Base-by-base conservation (phyloP, 2,888 invertebrate species). In the Malthinus seriepunctatus region DNA sequence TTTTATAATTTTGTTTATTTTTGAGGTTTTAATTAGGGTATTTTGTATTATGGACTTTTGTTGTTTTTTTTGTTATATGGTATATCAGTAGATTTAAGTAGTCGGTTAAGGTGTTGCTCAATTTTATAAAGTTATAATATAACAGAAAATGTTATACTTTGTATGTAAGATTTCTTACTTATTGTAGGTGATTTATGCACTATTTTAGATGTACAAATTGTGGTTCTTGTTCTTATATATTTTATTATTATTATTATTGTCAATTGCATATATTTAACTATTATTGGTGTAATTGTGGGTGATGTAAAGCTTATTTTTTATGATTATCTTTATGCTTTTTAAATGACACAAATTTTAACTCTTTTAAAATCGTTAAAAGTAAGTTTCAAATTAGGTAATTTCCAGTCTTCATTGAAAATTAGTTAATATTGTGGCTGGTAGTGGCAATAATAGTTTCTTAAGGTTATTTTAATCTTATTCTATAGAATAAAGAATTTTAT, bases 381-480 rank as follows among this genome's bases (percentile, higher is more conserved):
- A 23, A 23, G 23, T 23, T 23, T 23, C 23, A 23, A 23, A 23
- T 23, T 33, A 23, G 10, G 11, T 15, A 33, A n/a, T 34, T 33
- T 32, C n/a, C 31, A 48, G 31, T 48, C 34, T 32, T 23, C 23
- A 23, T 45, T 56, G n/a, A 45, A 32, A 38, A 48, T 15, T 47
- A 37, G 38, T 49, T 42, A 39, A 15, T 11, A 48, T 46, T 58
- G 35, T 60, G 76, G 76, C 76, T 76, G 77, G 77, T 73, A 73
- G 75, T 74, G 74, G 77, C 76, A 76, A 77, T 77, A 76, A 50
- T 62, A 59, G 51, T 39, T 62, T 56, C 23, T 5, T 71, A 69
- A 66, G 51, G 10, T 33, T 32, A 42, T 39, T 45, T 50, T 45
- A 56, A 48, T 54, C 15, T 39, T 54, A 37, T 54, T 55, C n/a